Percentiles rank a stretch among this genome's conserved stretches.
Conservation (phyloP, 1,140 invertebrate genomes). For the Drosophila busckii region DNA sequence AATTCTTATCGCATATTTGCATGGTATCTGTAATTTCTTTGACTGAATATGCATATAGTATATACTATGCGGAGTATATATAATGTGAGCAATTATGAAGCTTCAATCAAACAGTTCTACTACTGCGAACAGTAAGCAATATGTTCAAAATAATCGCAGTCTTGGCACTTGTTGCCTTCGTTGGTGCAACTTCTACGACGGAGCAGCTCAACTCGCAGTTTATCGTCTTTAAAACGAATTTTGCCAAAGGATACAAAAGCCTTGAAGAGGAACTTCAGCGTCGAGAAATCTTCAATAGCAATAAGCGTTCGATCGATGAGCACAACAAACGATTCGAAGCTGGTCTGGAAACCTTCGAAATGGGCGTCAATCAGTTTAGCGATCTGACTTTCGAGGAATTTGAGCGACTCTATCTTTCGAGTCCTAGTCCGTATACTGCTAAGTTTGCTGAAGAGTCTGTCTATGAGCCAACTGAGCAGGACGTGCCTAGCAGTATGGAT, state of each 20-base stretch:
- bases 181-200: no score
- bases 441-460: neutral
- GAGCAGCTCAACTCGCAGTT: no score
- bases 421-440: neutral
- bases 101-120: no score
- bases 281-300: slow-evolving; percentile 91
- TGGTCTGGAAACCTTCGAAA: slow-evolving; percentile 83
- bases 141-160: no score
- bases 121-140: no score
- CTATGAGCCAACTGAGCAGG: neutral
- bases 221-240: neutral
- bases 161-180: no score
- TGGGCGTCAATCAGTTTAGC: slow-evolving; percentile 88
- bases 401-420: slow-evolving; percentile 12
- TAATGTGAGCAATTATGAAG: no score
- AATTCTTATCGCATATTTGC: no score
- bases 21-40: no score
- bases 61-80: no score
- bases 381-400: slow-evolving; percentile 92
- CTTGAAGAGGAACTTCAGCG: slow-evolving; percentile 79
- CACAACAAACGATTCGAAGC: slow-evolving; percentile 86
- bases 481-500: slow-evolving; percentile 1
- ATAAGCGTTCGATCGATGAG: slow-evolving; percentile 87
- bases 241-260: slow-evolving; percentile 4
- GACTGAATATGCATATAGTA: no score